Percentiles rank a stretch among this genome's conserved stretches.
Evolutionary conservation across 2,113 vertebrate genomes (phyloP).

Genomic region (Pipra filicauda): DNA sequence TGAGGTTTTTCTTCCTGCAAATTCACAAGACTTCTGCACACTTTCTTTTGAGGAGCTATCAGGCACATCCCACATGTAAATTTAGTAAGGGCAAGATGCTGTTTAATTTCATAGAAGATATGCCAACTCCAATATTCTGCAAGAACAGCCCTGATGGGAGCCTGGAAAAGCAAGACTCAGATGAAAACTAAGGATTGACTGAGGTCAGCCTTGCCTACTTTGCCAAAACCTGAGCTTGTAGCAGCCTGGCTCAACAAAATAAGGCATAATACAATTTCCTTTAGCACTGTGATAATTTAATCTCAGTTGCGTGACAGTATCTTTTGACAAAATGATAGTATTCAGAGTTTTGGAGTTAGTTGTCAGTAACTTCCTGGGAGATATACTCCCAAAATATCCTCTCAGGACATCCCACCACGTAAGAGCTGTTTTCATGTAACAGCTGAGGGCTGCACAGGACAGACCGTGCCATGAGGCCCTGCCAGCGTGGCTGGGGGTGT

Average conservation of each 20-base stretch:
- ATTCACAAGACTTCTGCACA: not conserved
- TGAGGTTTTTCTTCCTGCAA: not conserved
- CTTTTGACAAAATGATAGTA: not conserved
- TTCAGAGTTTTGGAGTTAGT: not conserved
- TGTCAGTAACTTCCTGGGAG: not conserved
- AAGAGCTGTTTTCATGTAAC: not conserved
- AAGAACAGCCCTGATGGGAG: not conserved
- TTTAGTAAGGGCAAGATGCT: not conserved
- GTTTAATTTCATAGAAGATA: not conserved
- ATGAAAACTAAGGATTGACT: not conserved
- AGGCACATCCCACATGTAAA: not conserved
- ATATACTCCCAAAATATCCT: not conserved
- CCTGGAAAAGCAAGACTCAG: not conserved
- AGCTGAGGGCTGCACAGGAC: not conserved
- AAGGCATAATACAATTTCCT: not conserved
- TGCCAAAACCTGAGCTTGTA: not conserved
- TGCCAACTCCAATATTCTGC: not conserved
- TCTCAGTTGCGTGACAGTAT: not conserved
- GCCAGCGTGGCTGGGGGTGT: rapidly evolving
- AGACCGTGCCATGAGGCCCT: rapidly evolving
- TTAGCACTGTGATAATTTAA: not conserved
- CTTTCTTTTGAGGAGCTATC: not conserved
- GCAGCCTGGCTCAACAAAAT: not conserved
- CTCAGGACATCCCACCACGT: not conserved
- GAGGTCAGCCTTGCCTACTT: not conserved